Evolutionary conservation across 2,797 vertebrate genomes (phyloP), one percentile per base, ranked within the genome.

Genomic region (Pelobates cultripes): DNA sequence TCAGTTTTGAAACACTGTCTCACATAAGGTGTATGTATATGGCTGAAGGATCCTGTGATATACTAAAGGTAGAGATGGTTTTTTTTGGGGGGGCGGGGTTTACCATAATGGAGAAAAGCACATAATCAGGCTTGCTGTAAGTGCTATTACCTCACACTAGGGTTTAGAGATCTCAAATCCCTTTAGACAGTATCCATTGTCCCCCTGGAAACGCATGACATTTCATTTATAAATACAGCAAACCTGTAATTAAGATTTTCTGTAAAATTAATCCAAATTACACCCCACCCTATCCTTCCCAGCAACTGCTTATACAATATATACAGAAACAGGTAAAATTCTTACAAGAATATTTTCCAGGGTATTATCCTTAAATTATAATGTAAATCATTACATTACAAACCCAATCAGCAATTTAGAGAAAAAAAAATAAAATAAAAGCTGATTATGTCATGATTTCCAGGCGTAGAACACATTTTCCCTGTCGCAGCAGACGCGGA

Each of bases 181-280:
- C 42, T 17, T 40, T 8, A 28, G 5, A 10, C 45, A 13, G 4
- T 43, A 44, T 53, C 12, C n/a, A 13, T 68, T 68, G 40, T 68
- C 41, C 66, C 61, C 61, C 61, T 10, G 61, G 28, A 55, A 28
- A 55, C 63, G 43, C 64, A 77, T 69, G 43, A 57, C 63, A 69
- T 77, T 44, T 69, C 47, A 41, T 47, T 77, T 68, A 77, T 77
- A 51, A 68, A 40, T 40, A 4, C 51, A 40, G 17, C 42, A 74
- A 55, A 8, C 53, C 57, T 74, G 75, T 77, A 40, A 68, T 57
- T 53, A 69, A 68, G 7, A 55, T 69, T 15, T 53, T 7, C 61
- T 64, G 15, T 40, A 17, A 4, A 64, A 14, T 64, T 64, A 9
- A 64, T 64, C 61, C 28, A 64, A 64, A 64, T 64, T 64, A 64